A percentile compares a stretch with the other conserved stretches of the same genome.
These are phyloP conservation scores for Diacarnus erythraeanus DNA, from an alignment of 37 sponge, comb jelly and placozoan species.

Conservation along the genomic window DNA sequence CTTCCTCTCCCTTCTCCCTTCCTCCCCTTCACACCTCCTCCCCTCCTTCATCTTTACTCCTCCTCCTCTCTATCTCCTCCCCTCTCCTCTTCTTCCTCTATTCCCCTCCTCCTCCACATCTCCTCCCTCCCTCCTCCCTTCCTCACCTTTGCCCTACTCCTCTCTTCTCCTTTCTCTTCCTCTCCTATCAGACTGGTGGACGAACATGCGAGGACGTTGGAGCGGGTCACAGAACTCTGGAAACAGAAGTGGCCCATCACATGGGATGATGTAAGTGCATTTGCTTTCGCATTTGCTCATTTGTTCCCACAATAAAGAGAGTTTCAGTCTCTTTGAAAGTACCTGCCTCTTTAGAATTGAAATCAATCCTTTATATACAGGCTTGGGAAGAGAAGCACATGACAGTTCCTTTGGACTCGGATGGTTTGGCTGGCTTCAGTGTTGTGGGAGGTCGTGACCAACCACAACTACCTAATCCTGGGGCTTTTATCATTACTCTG, in stretches of 20 bases:
- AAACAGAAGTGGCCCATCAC: slow-evolving; percentile 58
- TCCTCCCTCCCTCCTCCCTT: not conserved
- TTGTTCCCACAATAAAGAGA: not conserved
- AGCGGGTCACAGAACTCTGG: slow-evolving; percentile 61
- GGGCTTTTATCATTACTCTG: slow-evolving; percentile 69
- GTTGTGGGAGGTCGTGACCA: slow-evolving; percentile 82
- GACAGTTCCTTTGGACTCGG: slow-evolving; percentile 42
- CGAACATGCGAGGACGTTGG: slow-evolving; percentile 60
- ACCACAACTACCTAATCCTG: slow-evolving; percentile 76
- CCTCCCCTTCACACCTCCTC: not conserved
- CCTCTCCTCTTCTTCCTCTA: not conserved
- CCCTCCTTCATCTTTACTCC: not conserved
- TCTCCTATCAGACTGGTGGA: slow-evolving; percentile 40
- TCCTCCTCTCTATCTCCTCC: not conserved
- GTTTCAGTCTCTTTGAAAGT: too few relatives aligned
- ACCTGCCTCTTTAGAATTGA: not conserved
- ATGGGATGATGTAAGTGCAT: slow-evolving; percentile 71
- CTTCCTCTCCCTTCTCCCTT: not conserved
- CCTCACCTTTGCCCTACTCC: not conserved
- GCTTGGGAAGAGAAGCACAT: slow-evolving; percentile 73
- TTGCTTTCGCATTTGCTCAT: too few relatives aligned
- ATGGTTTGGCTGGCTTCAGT: slow-evolving; percentile 74
- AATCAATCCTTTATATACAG: slow-evolving; percentile 16
- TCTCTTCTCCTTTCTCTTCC: slow-evolving; percentile 3
- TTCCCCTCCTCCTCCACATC: not conserved